Evolutionary conservation across 2,113 vertebrate genomes (phyloP).

Genomic region (Terrapene triunguis): DNA sequence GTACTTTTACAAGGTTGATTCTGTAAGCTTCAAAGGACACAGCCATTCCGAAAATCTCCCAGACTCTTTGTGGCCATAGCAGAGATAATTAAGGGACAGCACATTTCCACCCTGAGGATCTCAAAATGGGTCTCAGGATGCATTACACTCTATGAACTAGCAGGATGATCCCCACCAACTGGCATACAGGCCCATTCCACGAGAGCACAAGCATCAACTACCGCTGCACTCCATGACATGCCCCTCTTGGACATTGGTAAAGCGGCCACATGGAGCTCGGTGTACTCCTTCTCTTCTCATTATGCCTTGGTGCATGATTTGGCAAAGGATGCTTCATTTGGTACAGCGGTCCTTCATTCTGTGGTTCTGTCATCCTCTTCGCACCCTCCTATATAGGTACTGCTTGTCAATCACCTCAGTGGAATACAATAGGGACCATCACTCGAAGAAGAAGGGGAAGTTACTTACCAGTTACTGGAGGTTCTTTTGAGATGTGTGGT

Average conservation of each 20-base stretch:
- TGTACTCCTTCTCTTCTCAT: background rate
- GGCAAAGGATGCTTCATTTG: background rate
- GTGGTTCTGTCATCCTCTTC: background rate
- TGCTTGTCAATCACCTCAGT: background rate
- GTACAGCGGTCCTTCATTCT: background rate
- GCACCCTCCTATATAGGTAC: no score
- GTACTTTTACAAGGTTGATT: background rate
- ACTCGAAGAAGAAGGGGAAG: background rate
- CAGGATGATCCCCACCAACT: background rate
- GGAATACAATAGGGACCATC: background rate
- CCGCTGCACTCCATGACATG: background rate
- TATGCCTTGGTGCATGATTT: background rate
- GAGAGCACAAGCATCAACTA: background rate
- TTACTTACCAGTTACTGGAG: background rate
- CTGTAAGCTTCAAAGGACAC: background rate
- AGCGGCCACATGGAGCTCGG: background rate
- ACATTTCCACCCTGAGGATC: background rate
- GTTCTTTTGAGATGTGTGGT: background rate
- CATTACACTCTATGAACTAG: background rate
- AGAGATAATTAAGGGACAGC: background rate
- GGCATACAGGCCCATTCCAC: background rate
- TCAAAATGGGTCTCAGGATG: background rate
- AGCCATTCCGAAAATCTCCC: background rate
- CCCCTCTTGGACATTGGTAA: background rate
- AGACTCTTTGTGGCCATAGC: no score